These are phyloP conservation scores for Drosophila punjabiensis DNA, from an alignment of 1,140 invertebrate genomes.

Conservation along the genomic window DNA sequence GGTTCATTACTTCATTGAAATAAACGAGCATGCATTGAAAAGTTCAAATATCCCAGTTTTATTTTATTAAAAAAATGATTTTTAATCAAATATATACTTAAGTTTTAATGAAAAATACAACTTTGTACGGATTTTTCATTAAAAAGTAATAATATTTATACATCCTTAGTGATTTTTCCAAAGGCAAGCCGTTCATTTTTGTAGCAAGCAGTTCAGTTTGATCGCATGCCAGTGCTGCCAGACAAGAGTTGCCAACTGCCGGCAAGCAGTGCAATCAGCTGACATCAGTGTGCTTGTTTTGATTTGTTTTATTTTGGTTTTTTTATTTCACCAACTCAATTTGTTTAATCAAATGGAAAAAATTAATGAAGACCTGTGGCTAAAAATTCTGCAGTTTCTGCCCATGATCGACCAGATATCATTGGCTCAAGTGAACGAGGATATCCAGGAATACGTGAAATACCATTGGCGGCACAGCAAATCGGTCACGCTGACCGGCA, in stretches of 20 bases:
- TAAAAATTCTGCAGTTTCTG: slow-evolving; percentile 40
- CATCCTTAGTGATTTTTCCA: no score
- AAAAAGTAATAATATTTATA: no score
- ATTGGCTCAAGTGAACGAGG: slow-evolving; percentile 6
- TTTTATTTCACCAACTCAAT: neutral
- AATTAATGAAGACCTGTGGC: slow-evolving; percentile 48
- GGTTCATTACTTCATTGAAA: slow-evolving; percentile 38
- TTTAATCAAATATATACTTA: neutral
- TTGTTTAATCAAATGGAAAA: slow-evolving; percentile 6
- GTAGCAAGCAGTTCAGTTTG: no score
- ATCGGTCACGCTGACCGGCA: neutral
- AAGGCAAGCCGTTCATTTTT: no score
- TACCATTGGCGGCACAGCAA: slow-evolving; percentile 37
- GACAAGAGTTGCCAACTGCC: neutral
- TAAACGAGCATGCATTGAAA: slow-evolving; percentile 46
- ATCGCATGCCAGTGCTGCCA: neutral
- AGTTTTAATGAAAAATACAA: neutral
- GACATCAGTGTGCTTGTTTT: slow-evolving; percentile 1
- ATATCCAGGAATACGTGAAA: slow-evolving; percentile 11
- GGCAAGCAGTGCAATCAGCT: slow-evolving; percentile 17
- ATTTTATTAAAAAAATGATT: neutral
- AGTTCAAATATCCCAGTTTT: neutral
- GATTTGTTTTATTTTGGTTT: neutral
- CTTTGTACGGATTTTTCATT: no score
- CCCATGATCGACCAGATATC: slow-evolving; percentile 44